Evolutionary conservation across 2,888 invertebrate genomes (phyloP).

Genomic region (Sminthurinus aureus): DNA sequence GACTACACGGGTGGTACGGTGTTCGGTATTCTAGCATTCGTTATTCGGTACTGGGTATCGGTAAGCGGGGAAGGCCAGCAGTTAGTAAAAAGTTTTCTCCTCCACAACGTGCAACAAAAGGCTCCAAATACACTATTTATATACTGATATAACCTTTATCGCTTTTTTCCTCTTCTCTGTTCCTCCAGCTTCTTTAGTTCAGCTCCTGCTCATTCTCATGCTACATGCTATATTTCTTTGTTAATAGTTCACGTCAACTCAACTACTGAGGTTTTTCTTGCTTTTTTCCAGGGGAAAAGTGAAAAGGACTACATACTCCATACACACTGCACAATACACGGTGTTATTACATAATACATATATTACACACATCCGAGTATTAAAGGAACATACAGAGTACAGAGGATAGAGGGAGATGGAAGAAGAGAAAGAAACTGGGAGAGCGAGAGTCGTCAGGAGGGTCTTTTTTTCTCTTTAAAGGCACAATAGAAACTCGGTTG

Average conservation of each 20-base stretch:
- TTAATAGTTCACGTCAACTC: not conserved
- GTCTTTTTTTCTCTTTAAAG: not conserved
- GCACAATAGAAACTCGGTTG: not conserved
- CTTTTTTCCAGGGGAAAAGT: not conserved
- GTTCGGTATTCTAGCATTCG: too few relatives aligned
- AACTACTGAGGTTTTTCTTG: not conserved
- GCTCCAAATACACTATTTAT: not conserved
- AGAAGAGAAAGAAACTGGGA: not conserved
- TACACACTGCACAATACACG: too few relatives aligned
- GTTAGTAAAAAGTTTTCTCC: not conserved
- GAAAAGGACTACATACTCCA: not conserved
- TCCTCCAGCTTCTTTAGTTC: too few relatives aligned
- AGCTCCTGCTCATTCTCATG: not conserved
- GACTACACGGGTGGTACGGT: not conserved
- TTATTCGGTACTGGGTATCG: too few relatives aligned
- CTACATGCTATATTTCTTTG: not conserved
- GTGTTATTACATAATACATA: too few relatives aligned
- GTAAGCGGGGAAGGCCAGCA: too few relatives aligned
- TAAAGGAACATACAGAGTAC: too few relatives aligned
- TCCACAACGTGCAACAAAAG: not conserved
- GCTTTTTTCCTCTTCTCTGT: too few relatives aligned
- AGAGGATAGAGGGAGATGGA: not conserved
- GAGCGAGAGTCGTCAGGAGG: not conserved
- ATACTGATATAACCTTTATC: not conserved
- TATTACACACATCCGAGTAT: too few relatives aligned